Evolutionary conservation across 35 echinoderm and acorn worm species (phyloP).

Genomic region (Strongylocentrotus purpuratus): DNA sequence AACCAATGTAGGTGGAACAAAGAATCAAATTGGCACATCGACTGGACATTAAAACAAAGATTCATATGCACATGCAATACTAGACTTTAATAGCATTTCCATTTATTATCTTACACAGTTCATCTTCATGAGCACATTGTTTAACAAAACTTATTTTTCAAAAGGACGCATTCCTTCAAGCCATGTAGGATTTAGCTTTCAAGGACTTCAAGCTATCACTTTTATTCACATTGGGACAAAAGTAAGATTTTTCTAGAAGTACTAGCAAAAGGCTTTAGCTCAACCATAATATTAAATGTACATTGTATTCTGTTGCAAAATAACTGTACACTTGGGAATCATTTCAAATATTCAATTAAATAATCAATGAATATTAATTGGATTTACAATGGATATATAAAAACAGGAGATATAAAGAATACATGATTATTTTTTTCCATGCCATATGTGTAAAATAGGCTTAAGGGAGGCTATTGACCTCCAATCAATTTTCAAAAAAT

Average conservation of each 20-base stretch:
- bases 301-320: background rate
- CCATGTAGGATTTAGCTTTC: background rate
- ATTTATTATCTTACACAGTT: background rate
- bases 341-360: background rate
- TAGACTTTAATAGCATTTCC: background rate
- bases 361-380: background rate
- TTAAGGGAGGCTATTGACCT: background rate
- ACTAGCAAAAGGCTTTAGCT: background rate
- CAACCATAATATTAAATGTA: background rate
- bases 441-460: background rate
- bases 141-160: background rate
- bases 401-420: conserved; percentile 13
- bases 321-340: conserved; percentile 5
- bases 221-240: background rate
- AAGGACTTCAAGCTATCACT: background rate
- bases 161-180: background rate
- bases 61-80: background rate
- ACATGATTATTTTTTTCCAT: background rate
- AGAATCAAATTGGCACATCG: background rate
- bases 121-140: background rate
- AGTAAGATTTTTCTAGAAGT: conserved; percentile 1
- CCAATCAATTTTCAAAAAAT: background rate
- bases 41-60: background rate
- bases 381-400: conserved; percentile 14
- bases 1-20: no score